Evolutionary conservation across 2,888 invertebrate species (phyloP), one percentile per base, ranked within the genome.

Genomic region (Trisateles emortualis): DNA sequence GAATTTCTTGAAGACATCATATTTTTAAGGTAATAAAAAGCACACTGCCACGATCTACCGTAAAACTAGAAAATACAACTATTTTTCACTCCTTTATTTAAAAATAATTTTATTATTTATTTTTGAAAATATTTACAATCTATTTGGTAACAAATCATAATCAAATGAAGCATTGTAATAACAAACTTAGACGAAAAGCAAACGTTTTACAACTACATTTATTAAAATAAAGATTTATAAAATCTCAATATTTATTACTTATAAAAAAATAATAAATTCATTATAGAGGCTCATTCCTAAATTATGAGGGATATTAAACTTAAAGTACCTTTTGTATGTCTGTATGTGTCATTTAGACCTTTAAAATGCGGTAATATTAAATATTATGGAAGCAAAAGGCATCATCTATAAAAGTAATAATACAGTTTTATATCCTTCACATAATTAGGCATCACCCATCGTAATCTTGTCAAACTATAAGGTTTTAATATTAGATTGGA

Each of bases 81-180:
- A 55, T 38, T 55, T 50, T 46, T 26, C 41, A 55, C 38, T 46
- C 41, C 24, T 29, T 29, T 10, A 9, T 1, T 30, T 19, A 10
- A 24, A 32, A 45, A 13, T 13, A 17, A n/a, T 0, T 41, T 35
- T 35, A 33, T 30, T n/a, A 52, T 11, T 16, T 38, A 44, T 36
- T 59, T 65, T 39, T 58, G 39, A 59, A 50, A 69, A 62, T 64
- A 74, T 72, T 63, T 72, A 74, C 61, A 68, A 55, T 56, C 61
- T 68, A 75, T 78, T 78, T 78, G 78, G 77, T 78, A 77, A 74
- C 74, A 62, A 69, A 61, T 60, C 55, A 64, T 74, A 65, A 53
- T 58, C 57, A 57, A 64, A 64, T 52, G 41, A 67, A 51, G 49
- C 29, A 58, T 53, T 55, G 56, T 47, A 16, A 49, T 54, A 47